Base-by-base conservation (phyloP, 1,140 invertebrate genomes). In the Achatina immaculata region DNA sequence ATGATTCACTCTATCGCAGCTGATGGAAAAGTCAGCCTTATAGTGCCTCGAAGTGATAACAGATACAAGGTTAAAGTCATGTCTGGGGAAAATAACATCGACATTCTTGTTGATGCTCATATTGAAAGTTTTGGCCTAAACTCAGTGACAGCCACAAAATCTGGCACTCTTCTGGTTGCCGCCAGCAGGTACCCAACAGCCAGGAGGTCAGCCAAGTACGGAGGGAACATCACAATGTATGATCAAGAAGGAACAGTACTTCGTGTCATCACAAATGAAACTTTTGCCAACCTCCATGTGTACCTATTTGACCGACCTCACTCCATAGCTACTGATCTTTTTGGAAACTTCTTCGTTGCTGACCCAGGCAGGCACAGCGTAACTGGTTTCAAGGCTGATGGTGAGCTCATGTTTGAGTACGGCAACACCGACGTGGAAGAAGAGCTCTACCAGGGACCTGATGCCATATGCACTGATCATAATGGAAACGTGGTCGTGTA, bases 111-210 rank as follows among this genome's bases (percentile, higher is more conserved):
- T 16, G 85, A 87, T 72, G 82, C 80, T 55, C 86, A 89, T 58
- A 83, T 89, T 45, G 87, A 89, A 78, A 88, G 86, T 73, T 87
- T 86, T 76, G 88, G 87, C 34, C 78, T 89, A 0, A 89, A 88
- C 77, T 88, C 85, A 78, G 83, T 87, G 19, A 87, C 88, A 0
- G 85, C 88, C 6, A 87, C 86, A 21, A 65, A 83, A 21, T 42
- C 72, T 1, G 85, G 88, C 0, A 85, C 80, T 28, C 72, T 89
- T 16, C 85, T 89, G 31, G 84, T 88, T 11, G 83, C 88, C 45
- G 86, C 88, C 14, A 89, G 85, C 69, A 81, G 88, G 19, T 89
- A 89, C 79, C 82, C 86, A 24, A 83, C 86, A 36, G 58, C 83
- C 19, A 82, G 77, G 31, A 84, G 85, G 71, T 76, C 86, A 0